Percentiles rank a stretch among this genome's conserved stretches.
phyloP scores from a whole-genome alignment of 2,888 invertebrate species.

The Lithophane semibrunnea region DNA sequence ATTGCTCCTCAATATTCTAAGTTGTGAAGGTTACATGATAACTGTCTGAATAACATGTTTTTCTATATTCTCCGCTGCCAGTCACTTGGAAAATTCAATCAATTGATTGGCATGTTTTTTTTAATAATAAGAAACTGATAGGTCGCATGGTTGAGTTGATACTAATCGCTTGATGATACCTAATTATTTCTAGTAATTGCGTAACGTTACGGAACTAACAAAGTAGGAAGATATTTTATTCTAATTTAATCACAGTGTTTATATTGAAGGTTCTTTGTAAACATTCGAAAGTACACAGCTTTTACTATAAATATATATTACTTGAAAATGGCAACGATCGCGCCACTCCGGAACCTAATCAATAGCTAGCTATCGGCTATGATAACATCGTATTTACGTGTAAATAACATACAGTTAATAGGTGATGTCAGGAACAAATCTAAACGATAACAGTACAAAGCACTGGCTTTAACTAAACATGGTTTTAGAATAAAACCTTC shows the following conservation, averaged over 20 bases:
- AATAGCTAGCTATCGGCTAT: constrained; percentile 16
- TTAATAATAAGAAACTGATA: not conserved
- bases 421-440: constrained; percentile 28
- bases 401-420: constrained; percentile 8
- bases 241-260: constrained; percentile 19
- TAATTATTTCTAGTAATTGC: not conserved
- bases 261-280: constrained; percentile 36
- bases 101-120: not conserved
- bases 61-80: not conserved
- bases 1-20: constrained; percentile 13
- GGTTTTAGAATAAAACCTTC: too few species aligned
- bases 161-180: constrained; percentile 12
- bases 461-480: not conserved
- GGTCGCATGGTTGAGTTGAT: not conserved
- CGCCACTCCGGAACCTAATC: constrained; percentile 42
- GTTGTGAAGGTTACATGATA: constrained; percentile 21
- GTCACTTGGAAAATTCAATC: not conserved
- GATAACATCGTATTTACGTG: constrained; percentile 40
- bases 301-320: constrained; percentile 16
- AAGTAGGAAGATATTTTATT: not conserved
- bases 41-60: constrained; percentile 7
- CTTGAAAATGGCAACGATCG: constrained; percentile 27
- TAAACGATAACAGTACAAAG: constrained; percentile 40
- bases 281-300: constrained; percentile 27
- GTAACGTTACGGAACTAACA: constrained; percentile 19